Base-by-base conservation (phyloP, 2,888 invertebrate genomes). In the Tigriopus californicus region DNA sequence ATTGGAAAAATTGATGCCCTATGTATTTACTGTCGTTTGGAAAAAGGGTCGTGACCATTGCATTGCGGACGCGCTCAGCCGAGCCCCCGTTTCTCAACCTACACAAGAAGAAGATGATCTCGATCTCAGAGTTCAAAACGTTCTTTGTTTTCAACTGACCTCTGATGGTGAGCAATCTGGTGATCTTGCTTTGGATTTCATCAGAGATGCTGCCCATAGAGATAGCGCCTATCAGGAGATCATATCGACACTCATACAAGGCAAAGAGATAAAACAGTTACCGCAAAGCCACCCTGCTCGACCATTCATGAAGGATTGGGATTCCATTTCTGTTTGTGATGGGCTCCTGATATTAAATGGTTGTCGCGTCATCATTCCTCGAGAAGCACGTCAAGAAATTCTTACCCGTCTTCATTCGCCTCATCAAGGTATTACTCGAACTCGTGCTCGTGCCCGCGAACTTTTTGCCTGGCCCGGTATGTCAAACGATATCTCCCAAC, bases 11-110 rank as follows among this genome's bases (percentile, higher is more conserved):
- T 15, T 41, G 1, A 40, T 41, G n/a, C 51, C 51, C 20, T 52
- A n/a, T n/a, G n/a, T 18, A 1, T 58, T 51, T 22, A 52, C 25
- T 15, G 41, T 40, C 1, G 10, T 15, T 41, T 58, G 49, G 58
- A 33, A 41, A 15, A 24, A 20, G 6, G 49, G 58, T 10, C 48
- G 49, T 22, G 33, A 58, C 13, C 58, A 22, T 33, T 33, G 40
- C 15, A 58, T 52, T 20, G 49, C 58, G 13, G 58, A 58, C 15
- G 58, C 58, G 2, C 48, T 58, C 1, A 49, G 49, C 5, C n/a
- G 58, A 12, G n/a, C 51, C 3, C 58, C 58, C 12, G 58, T 58
- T 18, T 18, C 15, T 18, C 40, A 52, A 5, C 52, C 52, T 1
- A 12, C 52, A 5, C 6, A 5, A 11, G 52, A 33, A 8, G 33